Base-by-base conservation (phyloP, 2,888 invertebrate species). In the Apotomis betuletana region DNA sequence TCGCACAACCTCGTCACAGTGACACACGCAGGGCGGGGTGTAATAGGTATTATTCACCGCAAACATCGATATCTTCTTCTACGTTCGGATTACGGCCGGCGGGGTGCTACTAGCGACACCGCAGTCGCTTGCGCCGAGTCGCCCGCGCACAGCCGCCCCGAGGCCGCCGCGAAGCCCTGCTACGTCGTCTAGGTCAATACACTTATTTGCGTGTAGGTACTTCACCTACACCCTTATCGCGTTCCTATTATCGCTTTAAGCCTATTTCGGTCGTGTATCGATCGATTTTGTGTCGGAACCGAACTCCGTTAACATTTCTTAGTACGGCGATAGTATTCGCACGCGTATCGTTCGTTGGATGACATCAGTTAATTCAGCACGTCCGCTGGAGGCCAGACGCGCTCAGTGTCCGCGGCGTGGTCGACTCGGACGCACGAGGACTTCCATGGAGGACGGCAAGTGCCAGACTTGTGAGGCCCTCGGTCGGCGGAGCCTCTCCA, bases 351-450 rank as follows among this genome's bases (percentile, higher is more conserved):
- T 85, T 85, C 86, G 85, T 88, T 89, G 90, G 90, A 92, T 93
- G 93, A 93, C 93, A 93, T 93, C 93, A 92, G 93, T 93, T 92
- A 90, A 91, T 87, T 86, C 85, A 88, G 85, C 88, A 87, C 92
- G 91, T 90, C 91, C 91, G 92, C 82, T 89, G 84, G 87, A 87
- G 87, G 89, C 89, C 88, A 88, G 87, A 87, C 87, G 84, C 90
- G 86, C 88, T 92, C 92, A 93, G 93, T 93, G 89, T 88, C 89
- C 88, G 85, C 89, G 86, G 80, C 89, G 92, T 86, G 87, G 87
- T 82, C 91, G 92, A 83, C 81, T 85, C 85, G 90, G 87, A 86
- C 91, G 92, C 91, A 92, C 92, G 92, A 90, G 85, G 88, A 84
- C 83, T 88, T 86, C 84, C 79, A 93, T 93, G 93, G 93, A 92